These are phyloP conservation scores for Phycodurus eques DNA, from an alignment of 2,113 vertebrate species.

Conservation along the genomic window DNA sequence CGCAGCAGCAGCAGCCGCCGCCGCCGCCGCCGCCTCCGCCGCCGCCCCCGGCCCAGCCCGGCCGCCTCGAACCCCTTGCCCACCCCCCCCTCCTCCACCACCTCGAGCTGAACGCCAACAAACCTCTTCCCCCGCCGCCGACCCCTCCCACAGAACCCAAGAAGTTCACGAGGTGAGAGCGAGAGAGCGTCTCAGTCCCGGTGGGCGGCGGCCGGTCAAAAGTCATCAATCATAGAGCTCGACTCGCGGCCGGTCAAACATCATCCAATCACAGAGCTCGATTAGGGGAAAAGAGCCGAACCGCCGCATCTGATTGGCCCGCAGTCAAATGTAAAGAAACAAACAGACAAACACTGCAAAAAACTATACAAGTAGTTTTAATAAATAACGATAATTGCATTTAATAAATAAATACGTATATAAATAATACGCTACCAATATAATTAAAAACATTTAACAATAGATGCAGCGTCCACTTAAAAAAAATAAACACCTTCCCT, in stretches of 20 bases:
- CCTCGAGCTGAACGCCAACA: conserved; percentile 96
- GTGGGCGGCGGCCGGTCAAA: conserved; percentile 39
- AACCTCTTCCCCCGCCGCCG: conserved; percentile 94
- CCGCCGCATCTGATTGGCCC: no score
- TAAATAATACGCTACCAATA: no score
- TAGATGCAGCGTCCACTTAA: no score
- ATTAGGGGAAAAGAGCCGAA: no score
- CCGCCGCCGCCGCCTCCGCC: conserved; percentile 83
- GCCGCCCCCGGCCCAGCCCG: conserved; percentile 82
- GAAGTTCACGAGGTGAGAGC: conserved; percentile 95
- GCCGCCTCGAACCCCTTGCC: conserved; percentile 93
- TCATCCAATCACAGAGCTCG: conserved; percentile 38
- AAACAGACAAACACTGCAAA: no score
- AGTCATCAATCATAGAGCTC: conserved; percentile 38
- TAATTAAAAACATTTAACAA: no score
- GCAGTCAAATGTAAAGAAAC: no score
- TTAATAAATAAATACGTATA: no score
- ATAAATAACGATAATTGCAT: no score
- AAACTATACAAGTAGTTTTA: no score
- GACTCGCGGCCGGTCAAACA: not conserved
- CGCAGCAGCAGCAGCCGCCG: conserved; percentile 39
- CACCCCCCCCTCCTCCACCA: conserved; percentile 96
- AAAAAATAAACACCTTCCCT: no score
- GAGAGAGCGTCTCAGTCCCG: conserved; percentile 58
- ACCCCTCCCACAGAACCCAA: conserved; percentile 95